Conservation (phyloP, 1,140 invertebrate species). For the Rhopalosiphum maidis region DNA sequence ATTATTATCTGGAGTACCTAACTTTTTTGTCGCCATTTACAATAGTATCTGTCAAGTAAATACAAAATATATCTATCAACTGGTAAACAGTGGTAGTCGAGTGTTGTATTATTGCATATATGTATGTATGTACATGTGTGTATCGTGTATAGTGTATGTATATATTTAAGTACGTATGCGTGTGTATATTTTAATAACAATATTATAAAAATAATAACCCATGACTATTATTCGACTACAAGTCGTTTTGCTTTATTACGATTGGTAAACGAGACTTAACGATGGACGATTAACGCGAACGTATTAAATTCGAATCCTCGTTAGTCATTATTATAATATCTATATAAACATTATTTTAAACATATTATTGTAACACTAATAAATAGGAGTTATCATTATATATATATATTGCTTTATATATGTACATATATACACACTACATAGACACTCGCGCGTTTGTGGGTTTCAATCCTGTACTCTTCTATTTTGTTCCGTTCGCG, state of each 20-base stretch:
- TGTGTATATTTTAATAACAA: not conserved
- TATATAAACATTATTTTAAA: not conserved
- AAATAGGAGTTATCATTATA: not conserved
- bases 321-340: slow-evolving; percentile 6
- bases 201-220: not conserved
- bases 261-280: slow-evolving; percentile 4
- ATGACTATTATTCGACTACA: not conserved
- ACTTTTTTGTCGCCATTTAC: not conserved
- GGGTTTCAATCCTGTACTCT: not conserved
- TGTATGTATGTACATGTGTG: too few relatives aligned
- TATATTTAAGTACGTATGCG: not conserved
- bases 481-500: slow-evolving; percentile 2
- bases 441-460: not conserved
- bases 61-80: not conserved
- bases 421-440: not conserved
- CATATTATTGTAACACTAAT: not conserved
- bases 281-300: not conserved
- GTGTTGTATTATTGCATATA: not conserved
- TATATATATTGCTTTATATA: not conserved
- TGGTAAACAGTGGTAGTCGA: not conserved
- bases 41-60: not conserved
- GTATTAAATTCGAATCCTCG: not conserved
- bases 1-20: not conserved
- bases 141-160: too few relatives aligned
- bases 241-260: too few relatives aligned